Percentiles rank a stretch among this genome's conserved stretches.
Conservation (phyloP, 2,797 vertebrate species). For the Pseudochaenichthys georgianus region DNA sequence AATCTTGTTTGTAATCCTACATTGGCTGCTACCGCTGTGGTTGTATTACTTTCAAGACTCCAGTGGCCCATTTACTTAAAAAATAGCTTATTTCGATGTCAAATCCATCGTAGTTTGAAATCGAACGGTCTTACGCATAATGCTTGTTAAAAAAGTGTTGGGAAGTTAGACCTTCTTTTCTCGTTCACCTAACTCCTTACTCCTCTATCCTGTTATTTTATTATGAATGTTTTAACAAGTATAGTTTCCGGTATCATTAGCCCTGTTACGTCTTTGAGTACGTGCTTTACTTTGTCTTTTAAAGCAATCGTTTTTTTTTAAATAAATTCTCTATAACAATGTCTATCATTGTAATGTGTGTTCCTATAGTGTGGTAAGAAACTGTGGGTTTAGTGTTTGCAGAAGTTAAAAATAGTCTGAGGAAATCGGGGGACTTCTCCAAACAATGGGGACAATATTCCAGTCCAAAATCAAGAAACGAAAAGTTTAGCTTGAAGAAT, state of each 20-base stretch:
- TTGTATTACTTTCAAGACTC: slow-evolving; percentile 12
- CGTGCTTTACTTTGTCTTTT: neutral
- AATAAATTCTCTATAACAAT: neutral
- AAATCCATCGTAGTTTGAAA: neutral
- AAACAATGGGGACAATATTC: neutral
- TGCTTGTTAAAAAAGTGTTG: neutral
- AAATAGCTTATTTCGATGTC: neutral
- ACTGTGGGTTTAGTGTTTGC: neutral
- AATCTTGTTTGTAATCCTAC: slow-evolving; percentile 11
- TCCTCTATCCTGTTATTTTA: neutral
- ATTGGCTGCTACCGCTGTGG: neutral
- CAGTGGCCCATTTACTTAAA: neutral
- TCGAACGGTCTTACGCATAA: neutral
- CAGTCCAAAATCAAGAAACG: neutral
- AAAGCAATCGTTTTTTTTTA: neutral
- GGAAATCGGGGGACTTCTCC: neutral
- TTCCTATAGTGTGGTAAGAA: neutral
- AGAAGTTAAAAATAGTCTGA: neutral
- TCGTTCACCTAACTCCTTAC: neutral
- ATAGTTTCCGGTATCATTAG: neutral
- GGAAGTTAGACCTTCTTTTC: no score
- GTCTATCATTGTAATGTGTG: neutral
- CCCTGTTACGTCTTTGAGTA: neutral
- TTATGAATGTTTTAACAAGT: neutral
- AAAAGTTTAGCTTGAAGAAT: no score